Percentiles rank a stretch among this genome's conserved stretches.
Conservation (phyloP, 2,797 vertebrate genomes). For the Otolemur crassicaudatus region DNA sequence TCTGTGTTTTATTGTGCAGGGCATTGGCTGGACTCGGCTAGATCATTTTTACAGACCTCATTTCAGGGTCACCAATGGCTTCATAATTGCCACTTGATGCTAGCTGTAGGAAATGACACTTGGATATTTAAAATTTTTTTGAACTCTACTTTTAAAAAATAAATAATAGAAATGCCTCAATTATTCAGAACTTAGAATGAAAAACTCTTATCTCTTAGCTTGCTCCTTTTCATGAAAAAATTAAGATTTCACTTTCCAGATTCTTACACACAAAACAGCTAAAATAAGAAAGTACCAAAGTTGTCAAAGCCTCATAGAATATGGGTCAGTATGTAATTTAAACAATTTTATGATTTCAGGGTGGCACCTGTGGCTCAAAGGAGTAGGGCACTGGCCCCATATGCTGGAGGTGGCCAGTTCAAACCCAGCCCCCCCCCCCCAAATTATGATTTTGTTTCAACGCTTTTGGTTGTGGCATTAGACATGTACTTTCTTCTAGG, state of each 20-base stretch:
- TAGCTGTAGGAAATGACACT: not conserved
- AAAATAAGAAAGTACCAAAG: not conserved
- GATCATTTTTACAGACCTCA: slow-evolving; percentile 47
- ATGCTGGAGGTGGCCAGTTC: too few species aligned
- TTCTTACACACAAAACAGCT: not conserved
- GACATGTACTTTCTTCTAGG: not conserved
- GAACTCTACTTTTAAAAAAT: slow-evolving; percentile 1
- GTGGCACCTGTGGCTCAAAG: too few species aligned
- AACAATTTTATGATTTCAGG: too few species aligned
- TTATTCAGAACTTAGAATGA: slow-evolving; percentile 36
- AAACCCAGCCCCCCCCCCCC: too few species aligned
- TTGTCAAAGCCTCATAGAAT: not conserved
- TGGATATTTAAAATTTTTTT: slow-evolving; percentile 30
- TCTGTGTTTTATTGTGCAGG: not conserved
- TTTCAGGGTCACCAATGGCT: slow-evolving; percentile 27
- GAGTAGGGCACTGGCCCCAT: too few species aligned
- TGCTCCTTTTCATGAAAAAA: slow-evolving; percentile 31
- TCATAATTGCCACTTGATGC: not conserved
- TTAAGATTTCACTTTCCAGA: slow-evolving; percentile 2
- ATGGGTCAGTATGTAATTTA: not conserved
- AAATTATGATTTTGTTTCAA: slow-evolving; percentile 10
- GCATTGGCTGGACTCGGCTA: not conserved
- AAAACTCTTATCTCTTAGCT: not conserved
- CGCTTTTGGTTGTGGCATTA: not conserved
- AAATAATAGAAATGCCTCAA: not conserved